Base-by-base conservation (phyloP, 2,888 invertebrate genomes). In the Bombylius discolor region DNA sequence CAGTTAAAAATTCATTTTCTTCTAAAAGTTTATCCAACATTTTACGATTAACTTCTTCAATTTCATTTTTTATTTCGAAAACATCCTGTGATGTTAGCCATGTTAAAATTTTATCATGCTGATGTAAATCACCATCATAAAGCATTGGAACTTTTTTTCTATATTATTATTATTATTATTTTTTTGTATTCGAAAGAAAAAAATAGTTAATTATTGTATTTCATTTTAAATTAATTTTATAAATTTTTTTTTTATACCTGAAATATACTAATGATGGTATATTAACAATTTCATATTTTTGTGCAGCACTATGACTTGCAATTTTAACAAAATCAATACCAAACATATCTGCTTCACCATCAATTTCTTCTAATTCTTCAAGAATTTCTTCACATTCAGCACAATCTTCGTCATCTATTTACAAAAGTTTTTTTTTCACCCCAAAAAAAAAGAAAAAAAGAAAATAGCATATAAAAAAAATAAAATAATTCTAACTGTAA, bases 271-370 rank as follows among this genome's bases (percentile, higher is more conserved):
- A 73, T 3, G 91, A 85, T 5, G 94, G 94, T 61, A 90, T 82
- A 67, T 86, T 87, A 47, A 91, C 82, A 53, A 94, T 79, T 63
- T 86, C 86, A 70, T 89, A 90, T 65, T 85, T 85, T 45, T 85
- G 83, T 12, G 91, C 89, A 4, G 90, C 87, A 64, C 88, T 86
- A 0, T 82, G 77, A 66, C 89, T 89, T 48, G 86, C 84, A 55
- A 94, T 90, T 72, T 94, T 94, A 0, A 95, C 93, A 73, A 95
- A 94, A 71, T 94, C 93, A 63, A 94, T 93, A n/a, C 91, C 91
- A 69, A 83, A 91, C 64, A 87, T 81, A 73, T 94, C 93, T 0
- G 93, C 92, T 76, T 96, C 95, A 42, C 93, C 93, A 67, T 97
- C 96, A 63, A 97, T 95, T 70, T 91, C 87, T 74, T 96, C 96